These are phyloP conservation scores for Melikaiella ostensackeni DNA, from an alignment of 2,888 invertebrate species.

Conservation along the genomic window DNA sequence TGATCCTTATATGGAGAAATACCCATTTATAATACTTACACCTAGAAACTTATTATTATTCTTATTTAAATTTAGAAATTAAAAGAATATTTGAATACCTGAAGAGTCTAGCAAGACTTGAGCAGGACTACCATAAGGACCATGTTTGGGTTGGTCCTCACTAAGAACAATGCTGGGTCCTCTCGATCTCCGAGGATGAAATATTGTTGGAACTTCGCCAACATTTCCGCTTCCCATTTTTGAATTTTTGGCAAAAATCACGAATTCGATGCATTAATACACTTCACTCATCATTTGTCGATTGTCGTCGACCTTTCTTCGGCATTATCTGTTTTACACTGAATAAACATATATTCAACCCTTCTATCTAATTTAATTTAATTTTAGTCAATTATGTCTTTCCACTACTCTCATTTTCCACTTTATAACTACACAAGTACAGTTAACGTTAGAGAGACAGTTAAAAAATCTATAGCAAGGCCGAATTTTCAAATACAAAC, in stretches of 20 bases:
- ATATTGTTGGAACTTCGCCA: slow-evolving; percentile 73
- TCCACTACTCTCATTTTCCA: background rate
- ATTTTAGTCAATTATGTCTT: background rate
- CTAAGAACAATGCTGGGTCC: slow-evolving; percentile 67
- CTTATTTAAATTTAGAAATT: background rate
- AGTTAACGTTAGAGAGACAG: too few relatives aligned
- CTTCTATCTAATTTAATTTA: background rate
- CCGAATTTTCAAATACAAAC: too few relatives aligned
- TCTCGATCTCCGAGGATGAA: slow-evolving; percentile 72
- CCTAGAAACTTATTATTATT: too few relatives aligned
- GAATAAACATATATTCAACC: background rate
- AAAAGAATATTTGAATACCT: slow-evolving; percentile 39
- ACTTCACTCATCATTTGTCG: background rate
- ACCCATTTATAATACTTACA: too few relatives aligned
- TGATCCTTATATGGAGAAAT: too few relatives aligned
- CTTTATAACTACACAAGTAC: too few relatives aligned
- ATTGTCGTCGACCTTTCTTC: background rate
- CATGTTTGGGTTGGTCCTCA: slow-evolving; percentile 63
- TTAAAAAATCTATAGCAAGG: too few relatives aligned
- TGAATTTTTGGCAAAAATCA: background rate
- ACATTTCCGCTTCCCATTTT: slow-evolving; percentile 71
- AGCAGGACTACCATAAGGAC: slow-evolving; percentile 45
- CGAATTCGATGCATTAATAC: background rate
- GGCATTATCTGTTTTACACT: background rate
- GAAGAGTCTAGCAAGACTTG: slow-evolving; percentile 47